Base-by-base conservation (phyloP, 2,888 invertebrate species). In the Eristalis arbustorum region DNA sequence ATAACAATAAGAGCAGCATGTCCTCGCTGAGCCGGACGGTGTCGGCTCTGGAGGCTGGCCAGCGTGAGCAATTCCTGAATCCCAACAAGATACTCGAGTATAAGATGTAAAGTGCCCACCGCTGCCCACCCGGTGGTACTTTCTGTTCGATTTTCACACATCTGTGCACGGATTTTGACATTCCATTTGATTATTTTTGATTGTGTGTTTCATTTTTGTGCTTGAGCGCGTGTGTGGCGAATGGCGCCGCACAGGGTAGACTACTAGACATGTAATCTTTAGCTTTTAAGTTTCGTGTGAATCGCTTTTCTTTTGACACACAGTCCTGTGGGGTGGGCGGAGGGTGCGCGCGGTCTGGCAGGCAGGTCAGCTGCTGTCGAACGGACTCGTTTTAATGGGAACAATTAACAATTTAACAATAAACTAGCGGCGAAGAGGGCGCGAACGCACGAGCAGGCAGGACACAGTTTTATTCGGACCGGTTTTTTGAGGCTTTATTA, bases 41-140 rank as follows among this genome's bases (percentile, higher is more conserved):
- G 34, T 92, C 93, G 85, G 92, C 92, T 71, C 89, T 92, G 80
- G 93, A 93, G 88, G 91, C 92, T 40, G 91, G 91, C 75, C 93
- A 93, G 90, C 91, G 92, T 84, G 93, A 93, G 88, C 92, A 93
- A 90, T 93, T 93, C 90, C 90, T 93, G 76, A 93, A 93, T 90
- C 92, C 92, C 88, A 92, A 92, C 88, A 91, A 92, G 90, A 92
- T 93, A 88, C 91, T 93, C 89, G 93, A 93, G 90, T 92, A 93
- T 88, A 93, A 93, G 89, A 92, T 93, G 92, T 93, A 92, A 92
- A 91, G 90, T 90, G 91, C 49, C 49, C 18, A 42, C 42, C 42
- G 42, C 31, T 31, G n/a, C 42, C 14, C 42, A 42, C n/a, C n/a
- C 18, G 91, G 91, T 91, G 92, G 92, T 49, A n/a, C 8, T 18